Base-by-base conservation (phyloP, 2,113 vertebrate species). In the Patagioenas fasciata region DNA sequence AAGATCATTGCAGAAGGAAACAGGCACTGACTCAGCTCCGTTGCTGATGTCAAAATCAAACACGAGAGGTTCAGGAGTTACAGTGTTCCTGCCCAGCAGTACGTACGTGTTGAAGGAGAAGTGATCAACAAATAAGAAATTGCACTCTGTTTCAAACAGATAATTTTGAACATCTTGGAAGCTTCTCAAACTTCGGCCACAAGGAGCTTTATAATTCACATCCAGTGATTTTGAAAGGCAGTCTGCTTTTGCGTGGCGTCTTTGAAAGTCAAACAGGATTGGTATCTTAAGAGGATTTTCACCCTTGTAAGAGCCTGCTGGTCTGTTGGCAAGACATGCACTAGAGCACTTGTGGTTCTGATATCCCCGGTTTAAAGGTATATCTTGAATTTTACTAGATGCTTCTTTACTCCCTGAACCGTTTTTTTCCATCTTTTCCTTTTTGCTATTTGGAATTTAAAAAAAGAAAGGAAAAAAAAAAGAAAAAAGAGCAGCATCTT, bases 21-120 rank as follows among this genome's bases (percentile, higher is more conserved):
- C 32, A 0, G 99, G 98, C 9, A 98, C 97, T 6, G 98, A 97
- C 94, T 99, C 99, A 0, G 94, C 75, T 36, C 99, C 99, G 2
- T 97, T 97, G 94, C 99, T 99, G 70, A 99, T 97, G 96, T 99
- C 99, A 26, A 94, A 70, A 77, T 98, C 98, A 80, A 96, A 98
- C 91, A 98, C 94, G 2, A 98, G 74, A 32, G 96, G 96, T 44
- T 98, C 60, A 1, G 94, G 85, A 21, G 88, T 36, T 91, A 91
- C 10, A 8, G 65, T 61, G 51, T 95, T 93, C 58, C 97, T 97
- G 87, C 98, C 98, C 91, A 99, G 85, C 62, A 96, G 97, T 5
- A 99, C 98, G 0, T 97, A 97, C 0, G 98, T 98, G 96, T 98
- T 99, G 95, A 99, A 99, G 93, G 98, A 99, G 96, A 99, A 99